Evolutionary conservation across 2,113 vertebrate genomes (phyloP), one percentile per base, ranked within the genome.

Genomic region (Callipepla californica): DNA sequence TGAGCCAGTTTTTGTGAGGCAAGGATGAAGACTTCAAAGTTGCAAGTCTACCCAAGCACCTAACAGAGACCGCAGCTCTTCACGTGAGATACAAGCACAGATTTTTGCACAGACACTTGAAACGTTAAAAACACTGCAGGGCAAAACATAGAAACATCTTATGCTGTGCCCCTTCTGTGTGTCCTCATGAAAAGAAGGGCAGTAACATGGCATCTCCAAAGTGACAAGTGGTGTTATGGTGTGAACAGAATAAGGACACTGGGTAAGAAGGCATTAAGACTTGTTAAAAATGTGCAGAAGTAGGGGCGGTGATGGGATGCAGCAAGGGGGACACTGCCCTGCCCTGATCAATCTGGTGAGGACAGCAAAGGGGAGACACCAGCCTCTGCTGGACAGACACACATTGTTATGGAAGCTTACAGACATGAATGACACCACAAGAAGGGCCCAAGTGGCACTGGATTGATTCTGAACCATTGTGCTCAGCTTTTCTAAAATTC

Each of bases 391-490:
- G 30, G 55, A 32, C 55, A 32, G 53, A 32, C 55, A 57, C 30
- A 57, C 30, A 25, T 18, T 21, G 18, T 48, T 32, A 57, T 30
- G 30, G 55, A 57, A 57, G 28, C 17, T 6, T 57, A 32, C 16
- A 19, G 17, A 32, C 30, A 57, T 30, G 11, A 4, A 17, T 2
- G 0, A 18, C 28, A 51, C 19, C 9, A 0, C 4, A 10, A n/a
- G 65, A 22, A 21, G 59, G 32, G 70, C 58, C 28, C 11, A 13
- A 36, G 40, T 7, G 25, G 4, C 57, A 72, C 15, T 1, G 20
- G 25, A 57, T 32, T 23, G 13, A 23, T 23, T 38, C 53, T 32
- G 42, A 87, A 22, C 21, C 7, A 50, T 51, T 74, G 34, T 21
- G 30, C 19, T 7, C 48, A 17, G 21, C 53, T 66, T 25, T 53